Percentiles rank a stretch among this genome's conserved stretches.
These are phyloP conservation scores for Xiphophorus maculatus DNA, from an alignment of 2,113 vertebrate species.

Conservation along the genomic window DNA sequence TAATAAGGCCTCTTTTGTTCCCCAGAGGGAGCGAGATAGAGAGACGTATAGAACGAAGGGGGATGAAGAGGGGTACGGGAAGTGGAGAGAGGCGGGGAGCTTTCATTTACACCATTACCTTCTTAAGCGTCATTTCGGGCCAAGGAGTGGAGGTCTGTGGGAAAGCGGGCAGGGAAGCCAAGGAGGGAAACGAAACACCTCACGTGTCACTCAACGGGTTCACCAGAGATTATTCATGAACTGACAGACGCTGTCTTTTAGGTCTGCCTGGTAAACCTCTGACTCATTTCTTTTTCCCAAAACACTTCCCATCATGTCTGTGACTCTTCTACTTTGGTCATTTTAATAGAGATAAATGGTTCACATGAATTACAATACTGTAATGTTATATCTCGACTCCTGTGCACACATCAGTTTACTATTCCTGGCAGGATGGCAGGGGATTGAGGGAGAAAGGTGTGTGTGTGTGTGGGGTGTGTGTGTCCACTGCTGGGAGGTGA, in stretches of 20 bases:
- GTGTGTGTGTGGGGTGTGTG: too few relatives aligned
- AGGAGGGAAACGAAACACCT: constrained; percentile 59
- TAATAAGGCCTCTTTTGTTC: constrained; percentile 81
- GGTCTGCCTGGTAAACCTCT: background rate
- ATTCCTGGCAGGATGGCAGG: too few relatives aligned
- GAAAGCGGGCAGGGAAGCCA: constrained; percentile 63
- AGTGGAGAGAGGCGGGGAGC: constrained; percentile 37
- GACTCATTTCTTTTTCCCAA: constrained; percentile 6
- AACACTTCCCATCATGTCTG: background rate
- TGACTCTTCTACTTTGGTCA: background rate
- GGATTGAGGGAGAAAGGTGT: too few relatives aligned
- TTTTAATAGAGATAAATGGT: background rate
- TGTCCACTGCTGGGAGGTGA: background rate
- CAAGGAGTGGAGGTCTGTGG: constrained; percentile 75
- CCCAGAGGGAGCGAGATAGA: constrained; percentile 54
- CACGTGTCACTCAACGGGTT: constrained; percentile 69
- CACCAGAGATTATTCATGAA: constrained; percentile 38
- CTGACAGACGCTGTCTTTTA: constrained; percentile 14
- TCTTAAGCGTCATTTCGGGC: constrained; percentile 82
- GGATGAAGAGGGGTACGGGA: background rate
- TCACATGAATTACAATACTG: background rate
- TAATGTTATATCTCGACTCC: background rate
- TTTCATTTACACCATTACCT: constrained; percentile 84
- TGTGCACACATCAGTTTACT: too few relatives aligned
- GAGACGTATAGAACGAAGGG: constrained; percentile 51